Evolutionary conservation across 2,888 invertebrate species (phyloP).

Genomic region (Heteromurus nitidus): DNA sequence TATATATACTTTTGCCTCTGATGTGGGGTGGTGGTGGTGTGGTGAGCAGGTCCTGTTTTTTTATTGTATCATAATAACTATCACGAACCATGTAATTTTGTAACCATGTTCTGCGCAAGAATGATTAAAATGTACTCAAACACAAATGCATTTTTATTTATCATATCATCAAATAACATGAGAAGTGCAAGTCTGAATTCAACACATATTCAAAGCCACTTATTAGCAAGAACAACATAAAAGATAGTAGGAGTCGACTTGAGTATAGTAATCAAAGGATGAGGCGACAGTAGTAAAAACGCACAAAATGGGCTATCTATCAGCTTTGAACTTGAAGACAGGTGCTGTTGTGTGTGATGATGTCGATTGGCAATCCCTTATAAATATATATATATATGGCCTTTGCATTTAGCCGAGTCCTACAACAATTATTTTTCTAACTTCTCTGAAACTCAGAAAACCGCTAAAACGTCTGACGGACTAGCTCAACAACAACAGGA

Average conservation of each 20-base stretch:
- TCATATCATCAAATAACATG: slow-evolving; percentile 41
- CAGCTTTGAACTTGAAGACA: slow-evolving; percentile 34
- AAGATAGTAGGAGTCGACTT: neutral
- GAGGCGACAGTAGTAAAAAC: neutral
- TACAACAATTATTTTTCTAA: neutral
- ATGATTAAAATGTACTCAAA: slow-evolving; percentile 32
- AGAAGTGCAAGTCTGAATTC: slow-evolving; percentile 37
- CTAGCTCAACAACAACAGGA: slow-evolving; percentile 55
- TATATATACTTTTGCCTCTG: no score
- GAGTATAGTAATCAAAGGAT: neutral
- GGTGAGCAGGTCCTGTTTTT: slow-evolving; percentile 56
- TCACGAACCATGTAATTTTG: slow-evolving; percentile 55
- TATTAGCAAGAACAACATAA: neutral
- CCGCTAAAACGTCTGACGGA: no score
- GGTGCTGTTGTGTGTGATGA: no score
- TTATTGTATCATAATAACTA: slow-evolving; percentile 55
- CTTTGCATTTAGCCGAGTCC: neutral
- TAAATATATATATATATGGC: neutral
- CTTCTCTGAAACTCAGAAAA: slow-evolving; percentile 10
- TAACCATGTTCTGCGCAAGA: slow-evolving; percentile 1
- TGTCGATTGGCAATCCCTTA: no score
- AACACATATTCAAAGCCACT: neutral
- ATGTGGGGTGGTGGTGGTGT: no score
- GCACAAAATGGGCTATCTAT: slow-evolving; percentile 11
- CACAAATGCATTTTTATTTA: slow-evolving; percentile 39